Conservation (phyloP, 1,140 invertebrate species). For the Dryas iulia region DNA sequence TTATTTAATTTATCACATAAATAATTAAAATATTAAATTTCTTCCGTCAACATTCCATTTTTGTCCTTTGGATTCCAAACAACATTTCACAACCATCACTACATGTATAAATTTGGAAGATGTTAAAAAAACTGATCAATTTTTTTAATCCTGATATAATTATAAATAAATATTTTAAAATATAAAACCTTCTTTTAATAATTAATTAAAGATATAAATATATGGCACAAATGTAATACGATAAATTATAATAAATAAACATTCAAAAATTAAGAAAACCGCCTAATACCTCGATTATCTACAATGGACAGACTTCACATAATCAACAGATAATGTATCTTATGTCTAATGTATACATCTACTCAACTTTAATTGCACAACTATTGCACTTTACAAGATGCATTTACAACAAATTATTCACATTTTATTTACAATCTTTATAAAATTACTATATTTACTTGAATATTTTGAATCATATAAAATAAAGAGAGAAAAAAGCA, state of each 20-base stretch:
- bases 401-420: constrained; percentile 79
- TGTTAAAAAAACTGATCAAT: not conserved
- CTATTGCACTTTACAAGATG: constrained; percentile 79
- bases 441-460: not conserved
- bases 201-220: not conserved
- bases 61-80: not conserved
- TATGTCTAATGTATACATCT: constrained; percentile 71
- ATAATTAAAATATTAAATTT: constrained; percentile 1
- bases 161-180: not conserved
- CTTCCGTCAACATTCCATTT: constrained; percentile 2
- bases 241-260: not conserved
- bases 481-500: no score
- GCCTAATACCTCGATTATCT: constrained; percentile 43
- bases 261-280: not conserved
- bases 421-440: constrained; percentile 64
- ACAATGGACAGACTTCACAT: constrained; percentile 69
- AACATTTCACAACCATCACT: constrained; percentile 24
- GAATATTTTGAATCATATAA: not conserved
- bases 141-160: no score
- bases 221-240: not conserved
- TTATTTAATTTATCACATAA: constrained; percentile 10
- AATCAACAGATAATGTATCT: constrained; percentile 62
- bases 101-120: not conserved
- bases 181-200: not conserved
- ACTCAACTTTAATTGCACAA: constrained; percentile 78